Evolutionary conservation across 2,113 vertebrate genomes (phyloP), one percentile per base, ranked within the genome.

Genomic region (Fregata magnificens): DNA sequence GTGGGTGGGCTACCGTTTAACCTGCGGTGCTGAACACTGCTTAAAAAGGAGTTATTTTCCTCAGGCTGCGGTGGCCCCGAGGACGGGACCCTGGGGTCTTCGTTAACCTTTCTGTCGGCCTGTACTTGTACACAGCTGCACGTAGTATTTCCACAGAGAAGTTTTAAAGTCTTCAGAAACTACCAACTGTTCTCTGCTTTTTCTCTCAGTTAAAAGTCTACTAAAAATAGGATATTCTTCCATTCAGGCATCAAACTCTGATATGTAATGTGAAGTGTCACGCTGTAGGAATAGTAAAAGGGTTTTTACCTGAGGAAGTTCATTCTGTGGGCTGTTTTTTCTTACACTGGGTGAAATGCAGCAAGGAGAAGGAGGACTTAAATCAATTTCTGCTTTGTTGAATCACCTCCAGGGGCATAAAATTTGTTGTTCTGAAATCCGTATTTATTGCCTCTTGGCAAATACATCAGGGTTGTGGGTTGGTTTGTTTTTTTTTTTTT

Each of bases 141-240:
- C 13, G 32, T 53, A 34, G n/a, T 26, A 7, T 44, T 58, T 73
- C 86, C 59, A 15, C 32, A 36, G 80, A 67, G 62, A 77, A 58
- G 29, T 42, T 58, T 45, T 29, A 4, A 86, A 92, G 45, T 24
- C 36, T 76, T 84, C 40, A 20, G 73, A 38, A n/a, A 11, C 61
- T 72, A 18, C 44, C 73, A 50, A 8, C 52, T 76, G 22, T 79
- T 88, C 77, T 79, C 80, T 90, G 45, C 40, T 71, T 82, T 88
- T 88, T 53, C 72, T 74, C 19, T 79, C 36, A 8, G 42, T 71
- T 78, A 92, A 91, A 96, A 96, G 61, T 36, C 53, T 96, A 38
- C 97, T 98, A 95, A 98, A 98, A 98, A 97, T 96, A 97, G 96
- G 92, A 71, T 94, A 67, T 67, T 89, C 91, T 95, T 90, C 95